Evolutionary conservation across 1,140 invertebrate genomes (phyloP), one percentile per base, ranked within the genome.

Genomic region (Cydia pomonella): DNA sequence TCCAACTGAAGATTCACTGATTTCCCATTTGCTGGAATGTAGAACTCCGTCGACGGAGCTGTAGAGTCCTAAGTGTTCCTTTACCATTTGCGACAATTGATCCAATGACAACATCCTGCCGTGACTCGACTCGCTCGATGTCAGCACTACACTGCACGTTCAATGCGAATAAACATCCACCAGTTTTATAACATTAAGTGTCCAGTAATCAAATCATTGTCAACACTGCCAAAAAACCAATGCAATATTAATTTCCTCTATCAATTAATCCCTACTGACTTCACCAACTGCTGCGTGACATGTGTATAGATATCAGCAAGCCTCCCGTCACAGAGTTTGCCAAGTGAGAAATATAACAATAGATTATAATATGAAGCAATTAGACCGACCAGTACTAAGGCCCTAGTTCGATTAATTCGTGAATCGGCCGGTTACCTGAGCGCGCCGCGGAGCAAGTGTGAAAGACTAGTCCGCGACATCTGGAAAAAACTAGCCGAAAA

Each of bases 1-100:
- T 27, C 94, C 93, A 10, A 96, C 78, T 1, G 89, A 79, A 0
- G 95, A 96, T 73, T 92, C 86, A 13, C 79, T 79, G 44, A 96
- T 88, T 16, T 77, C 87, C 93, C 93, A 94, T 72, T 91, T 92
- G 73, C 74, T 77, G 23, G 78, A 74, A 78, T 85, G 75, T 75
- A 85, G 77, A 41, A 78, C 72, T 23, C 82, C 77, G 63, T 85
- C 84, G 47, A 27, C 62, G 63, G 76, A 80, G 66, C 76, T 77
- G 73, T 79, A 81, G 44, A 87, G 77, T 79, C 87, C 87, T 76
- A 93, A 88, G 82, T 93, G 88, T 80, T 87, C 82, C 77, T 87
- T 82, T 76, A 92, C 88, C 77, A 85, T 87, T 87, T 84, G 84
- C 78, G 86, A 83, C 88, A 93, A 91, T 92, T 92, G 89, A 79